Conservation (phyloP, 30 jellyfish, hydroid and myxozoan genomes). For the Chrysaora quinquecirrha region DNA sequence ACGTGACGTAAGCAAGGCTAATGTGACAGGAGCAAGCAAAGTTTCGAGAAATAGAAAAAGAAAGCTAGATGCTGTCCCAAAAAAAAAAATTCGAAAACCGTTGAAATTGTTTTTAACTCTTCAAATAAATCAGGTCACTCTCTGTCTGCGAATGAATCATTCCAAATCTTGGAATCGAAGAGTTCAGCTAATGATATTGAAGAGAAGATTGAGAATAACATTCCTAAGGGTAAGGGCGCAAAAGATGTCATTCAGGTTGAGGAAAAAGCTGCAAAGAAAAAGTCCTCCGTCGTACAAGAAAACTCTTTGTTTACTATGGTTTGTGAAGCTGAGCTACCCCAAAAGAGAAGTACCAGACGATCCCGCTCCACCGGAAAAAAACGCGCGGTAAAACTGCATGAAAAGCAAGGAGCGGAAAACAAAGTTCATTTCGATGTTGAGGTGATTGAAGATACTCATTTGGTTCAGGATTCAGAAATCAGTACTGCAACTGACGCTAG, state of each 20-base stretch:
- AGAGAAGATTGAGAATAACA: neutral
- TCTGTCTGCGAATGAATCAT: neutral
- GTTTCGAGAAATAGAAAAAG: conserved; percentile 9
- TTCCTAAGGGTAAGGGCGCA: neutral
- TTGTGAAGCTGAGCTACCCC: neutral
- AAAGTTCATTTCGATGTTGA: neutral
- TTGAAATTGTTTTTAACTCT: conserved; percentile 34
- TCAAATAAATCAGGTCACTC: conserved; percentile 3
- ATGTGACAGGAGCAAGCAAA: too few relatives aligned
- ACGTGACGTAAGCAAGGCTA: too few relatives aligned
- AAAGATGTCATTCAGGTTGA: neutral
- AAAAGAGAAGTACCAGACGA: neutral
- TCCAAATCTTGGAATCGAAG: conserved; percentile 6
- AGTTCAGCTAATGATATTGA: neutral
- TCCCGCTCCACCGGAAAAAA: neutral
- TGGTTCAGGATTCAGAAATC: neutral
- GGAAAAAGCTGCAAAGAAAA: neutral
- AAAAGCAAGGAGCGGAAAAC: neutral
- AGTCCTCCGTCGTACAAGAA: neutral
- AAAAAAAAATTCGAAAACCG: conserved; percentile 13
- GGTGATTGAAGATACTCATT: neutral
- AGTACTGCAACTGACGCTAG: neutral
- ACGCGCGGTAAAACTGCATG: neutral
- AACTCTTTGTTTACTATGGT: neutral
- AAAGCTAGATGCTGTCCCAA: neutral